Conservation (phyloP, 2,113 vertebrate genomes). For the Gallinago paraguaiae region DNA sequence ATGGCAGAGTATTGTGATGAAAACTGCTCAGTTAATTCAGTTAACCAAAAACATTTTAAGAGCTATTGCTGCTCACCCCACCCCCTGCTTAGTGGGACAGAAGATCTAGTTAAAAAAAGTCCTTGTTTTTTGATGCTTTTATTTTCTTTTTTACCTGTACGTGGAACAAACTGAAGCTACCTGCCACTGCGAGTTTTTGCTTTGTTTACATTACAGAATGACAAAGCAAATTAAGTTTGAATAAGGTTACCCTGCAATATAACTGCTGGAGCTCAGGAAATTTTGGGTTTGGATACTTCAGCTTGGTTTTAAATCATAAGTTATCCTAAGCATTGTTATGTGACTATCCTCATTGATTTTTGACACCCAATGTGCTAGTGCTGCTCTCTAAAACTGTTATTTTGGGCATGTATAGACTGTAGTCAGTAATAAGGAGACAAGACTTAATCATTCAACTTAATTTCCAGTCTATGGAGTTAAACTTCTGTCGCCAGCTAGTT, state of each 20-base stretch:
- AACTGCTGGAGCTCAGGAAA: background rate
- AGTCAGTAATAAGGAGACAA: background rate
- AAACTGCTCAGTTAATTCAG: background rate
- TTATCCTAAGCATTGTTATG: background rate
- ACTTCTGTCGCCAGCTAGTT: background rate
- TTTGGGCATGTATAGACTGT: background rate
- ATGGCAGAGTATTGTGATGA: background rate
- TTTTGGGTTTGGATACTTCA: background rate
- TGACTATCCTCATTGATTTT: background rate
- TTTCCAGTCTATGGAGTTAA: background rate
- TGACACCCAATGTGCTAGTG: background rate
- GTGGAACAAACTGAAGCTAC: background rate
- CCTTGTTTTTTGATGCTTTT: background rate
- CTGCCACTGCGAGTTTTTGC: background rate
- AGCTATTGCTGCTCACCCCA: background rate
- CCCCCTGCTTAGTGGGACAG: background rate
- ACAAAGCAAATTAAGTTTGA: background rate
- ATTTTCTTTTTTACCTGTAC: background rate
- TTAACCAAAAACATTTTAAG: background rate
- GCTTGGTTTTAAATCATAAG: background rate
- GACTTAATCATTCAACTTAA: background rate
- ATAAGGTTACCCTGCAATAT: rapidly evolving
- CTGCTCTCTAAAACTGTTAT: background rate
- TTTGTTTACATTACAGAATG: background rate
- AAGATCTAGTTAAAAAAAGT: background rate